Conservation (phyloP, 2,113 vertebrate genomes). For the Otolemur garnettii region DNA sequence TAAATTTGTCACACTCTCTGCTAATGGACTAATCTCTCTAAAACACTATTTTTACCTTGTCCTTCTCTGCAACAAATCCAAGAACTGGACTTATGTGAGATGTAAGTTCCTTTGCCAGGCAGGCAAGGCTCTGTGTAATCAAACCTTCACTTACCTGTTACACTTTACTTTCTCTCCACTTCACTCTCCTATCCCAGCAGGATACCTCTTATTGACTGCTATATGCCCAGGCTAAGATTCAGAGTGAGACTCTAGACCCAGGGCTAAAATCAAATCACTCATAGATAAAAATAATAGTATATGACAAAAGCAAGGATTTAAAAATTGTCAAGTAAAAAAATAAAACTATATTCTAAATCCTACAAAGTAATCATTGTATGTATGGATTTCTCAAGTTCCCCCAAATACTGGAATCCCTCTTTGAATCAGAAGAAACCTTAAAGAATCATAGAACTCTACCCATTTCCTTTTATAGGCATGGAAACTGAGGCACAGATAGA, state of each 20-base stretch:
- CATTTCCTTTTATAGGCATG: not conserved
- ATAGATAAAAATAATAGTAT: slow-evolving; percentile 15
- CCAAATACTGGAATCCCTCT: slow-evolving; percentile 33
- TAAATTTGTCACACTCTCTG: not conserved
- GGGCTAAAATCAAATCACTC: not conserved
- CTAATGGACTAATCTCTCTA: not conserved
- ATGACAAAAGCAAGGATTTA: slow-evolving; percentile 14
- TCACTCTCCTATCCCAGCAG: not conserved
- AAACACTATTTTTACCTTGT: not conserved
- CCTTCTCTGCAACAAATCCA: not conserved
- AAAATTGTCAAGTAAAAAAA: slow-evolving; percentile 44
- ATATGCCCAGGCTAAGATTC: not conserved
- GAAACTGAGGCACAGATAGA: not conserved
- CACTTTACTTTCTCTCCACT: not conserved
- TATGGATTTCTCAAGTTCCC: not conserved
- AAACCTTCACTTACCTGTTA: not conserved
- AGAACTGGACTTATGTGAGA: not conserved
- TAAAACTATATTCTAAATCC: slow-evolving; percentile 30
- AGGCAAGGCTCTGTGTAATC: not conserved
- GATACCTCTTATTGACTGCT: not conserved
- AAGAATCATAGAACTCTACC: not conserved
- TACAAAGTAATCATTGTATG: not conserved
- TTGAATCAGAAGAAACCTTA: slow-evolving; percentile 30
- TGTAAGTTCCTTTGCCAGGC: not conserved
- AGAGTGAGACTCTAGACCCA: slow-evolving; percentile 19